Evolutionary conservation across 2,888 invertebrate genomes (phyloP), one percentile per base, ranked within the genome.

Genomic region (Bimastos eiseni): DNA sequence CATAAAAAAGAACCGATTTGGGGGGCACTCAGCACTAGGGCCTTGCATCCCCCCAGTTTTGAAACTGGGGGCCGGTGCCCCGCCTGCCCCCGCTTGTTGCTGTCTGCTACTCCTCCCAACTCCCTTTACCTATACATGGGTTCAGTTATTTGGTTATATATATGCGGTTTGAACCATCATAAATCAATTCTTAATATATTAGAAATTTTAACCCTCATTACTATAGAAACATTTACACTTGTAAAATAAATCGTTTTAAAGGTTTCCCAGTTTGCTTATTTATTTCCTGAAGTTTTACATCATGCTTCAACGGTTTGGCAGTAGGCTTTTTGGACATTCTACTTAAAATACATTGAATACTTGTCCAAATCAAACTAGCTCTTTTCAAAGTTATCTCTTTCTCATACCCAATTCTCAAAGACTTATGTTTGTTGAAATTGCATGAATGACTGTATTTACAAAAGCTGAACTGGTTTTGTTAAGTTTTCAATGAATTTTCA

Each of bases 241-340:
- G 70, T n/a, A n/a, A n/a, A n/a, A n/a, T 17, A 70, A 70, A 70
- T 70, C 70, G 1, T n/a, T 70, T 70, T 30, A 5, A 70, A 70
- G n/a, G 8, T 70, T 70, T n/a, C n/a, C 30, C 30, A n/a, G 8
- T n/a, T 70, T 70, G 55, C 55, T 8, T 70, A n/a, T n/a, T 0
- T n/a, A 70, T n/a, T 70, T 70, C 30, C 70, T n/a, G 30, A 70
- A 70, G n/a, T 70, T 55, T 70, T 70, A n/a, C n/a, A 70, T 70
- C 70, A n/a, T 70, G 70, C 70, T n/a, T n/a, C 70, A 70, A 70
- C 30, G 6, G n/a, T n/a, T 30, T n/a, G n/a, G n/a, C n/a, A 70
- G 70, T n/a, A 70, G 70, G 70, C n/a, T 70, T 70, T 49, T 70
- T 70, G n/a, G 70, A 70, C 70, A 70, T 70, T n/a, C 70, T 70